Percentiles rank a stretch among this genome's conserved stretches.
Evolutionary conservation across 1,140 invertebrate genomes (phyloP).

Genomic region (Wasmannia auropunctata): DNA sequence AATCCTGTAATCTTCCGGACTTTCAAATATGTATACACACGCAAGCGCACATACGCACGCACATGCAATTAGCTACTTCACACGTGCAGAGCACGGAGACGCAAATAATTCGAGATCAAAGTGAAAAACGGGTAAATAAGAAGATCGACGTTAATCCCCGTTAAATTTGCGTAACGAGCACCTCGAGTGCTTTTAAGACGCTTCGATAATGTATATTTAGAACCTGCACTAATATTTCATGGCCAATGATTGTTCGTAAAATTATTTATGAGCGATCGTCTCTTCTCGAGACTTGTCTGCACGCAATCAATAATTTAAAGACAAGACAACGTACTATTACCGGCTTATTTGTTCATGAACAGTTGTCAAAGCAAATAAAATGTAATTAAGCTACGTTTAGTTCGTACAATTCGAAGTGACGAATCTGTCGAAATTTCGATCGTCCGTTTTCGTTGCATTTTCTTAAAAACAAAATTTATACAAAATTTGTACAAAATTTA

Average conservation of each 20-base stretch:
- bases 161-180: slow-evolving; percentile 53
- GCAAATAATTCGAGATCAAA: slow-evolving; percentile 65
- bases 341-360: not conserved
- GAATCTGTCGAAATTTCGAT: too few relatives aligned
- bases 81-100: not conserved
- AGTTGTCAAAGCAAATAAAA: slow-evolving; percentile 3
- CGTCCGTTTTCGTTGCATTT: not conserved
- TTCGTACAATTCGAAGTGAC: not conserved
- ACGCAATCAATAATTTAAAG: not conserved
- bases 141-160: slow-evolving; percentile 25
- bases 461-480: too few relatives aligned
- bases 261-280: slow-evolving; percentile 10
- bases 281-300: not conserved
- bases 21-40: slow-evolving; percentile 32
- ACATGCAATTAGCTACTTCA: not conserved
- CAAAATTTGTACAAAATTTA: not conserved
- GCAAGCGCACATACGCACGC: not conserved
- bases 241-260: not conserved
- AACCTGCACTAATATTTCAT: not conserved
- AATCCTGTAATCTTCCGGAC: slow-evolving; percentile 61
- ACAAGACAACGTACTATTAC: not conserved
- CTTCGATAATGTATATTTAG: slow-evolving; percentile 19
- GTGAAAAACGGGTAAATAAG: slow-evolving; percentile 26
- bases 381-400: not conserved
- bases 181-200: not conserved